phyloP scores from a whole-genome alignment of 2,797 vertebrate species.

The Nothura maculosa region DNA sequence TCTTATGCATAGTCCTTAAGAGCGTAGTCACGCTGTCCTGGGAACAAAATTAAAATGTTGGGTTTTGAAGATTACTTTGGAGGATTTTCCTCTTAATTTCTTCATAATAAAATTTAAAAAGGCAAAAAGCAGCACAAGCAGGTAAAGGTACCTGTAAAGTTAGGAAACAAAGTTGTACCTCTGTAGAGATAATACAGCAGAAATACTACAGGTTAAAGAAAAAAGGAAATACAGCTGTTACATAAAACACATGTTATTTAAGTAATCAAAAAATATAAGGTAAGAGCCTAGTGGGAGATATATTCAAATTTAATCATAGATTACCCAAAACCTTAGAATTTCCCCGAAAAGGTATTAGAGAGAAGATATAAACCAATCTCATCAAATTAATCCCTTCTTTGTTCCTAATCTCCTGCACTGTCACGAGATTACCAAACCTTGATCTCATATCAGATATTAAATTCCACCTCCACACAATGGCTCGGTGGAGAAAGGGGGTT shows the following conservation, averaged over 20 bases:
- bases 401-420: slow-evolving; percentile 87
- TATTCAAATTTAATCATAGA: slow-evolving; percentile 70
- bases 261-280: slow-evolving; percentile 37
- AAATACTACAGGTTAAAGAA: background rate
- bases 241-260: slow-evolving; percentile 39
- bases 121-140: background rate
- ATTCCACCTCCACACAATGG: slow-evolving; percentile 70
- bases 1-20: no score
- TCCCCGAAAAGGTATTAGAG: slow-evolving; percentile 84
- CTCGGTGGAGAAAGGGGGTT: background rate
- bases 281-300: background rate
- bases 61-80: background rate
- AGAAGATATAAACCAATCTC: slow-evolving; percentile 87
- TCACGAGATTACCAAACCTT: slow-evolving; percentile 88
- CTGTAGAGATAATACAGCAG: background rate
- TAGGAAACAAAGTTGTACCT: background rate
- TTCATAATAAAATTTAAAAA: background rate
- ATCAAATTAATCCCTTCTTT: slow-evolving; percentile 89
- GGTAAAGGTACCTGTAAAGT: accelerated
- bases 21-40: no score
- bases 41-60: background rate
- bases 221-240: background rate
- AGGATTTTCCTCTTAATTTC: background rate
- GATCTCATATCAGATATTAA: slow-evolving; percentile 88
- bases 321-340: slow-evolving; percentile 72